These are phyloP conservation scores for Timandra comae DNA, from an alignment of 2,888 invertebrate genomes.

Conservation along the genomic window DNA sequence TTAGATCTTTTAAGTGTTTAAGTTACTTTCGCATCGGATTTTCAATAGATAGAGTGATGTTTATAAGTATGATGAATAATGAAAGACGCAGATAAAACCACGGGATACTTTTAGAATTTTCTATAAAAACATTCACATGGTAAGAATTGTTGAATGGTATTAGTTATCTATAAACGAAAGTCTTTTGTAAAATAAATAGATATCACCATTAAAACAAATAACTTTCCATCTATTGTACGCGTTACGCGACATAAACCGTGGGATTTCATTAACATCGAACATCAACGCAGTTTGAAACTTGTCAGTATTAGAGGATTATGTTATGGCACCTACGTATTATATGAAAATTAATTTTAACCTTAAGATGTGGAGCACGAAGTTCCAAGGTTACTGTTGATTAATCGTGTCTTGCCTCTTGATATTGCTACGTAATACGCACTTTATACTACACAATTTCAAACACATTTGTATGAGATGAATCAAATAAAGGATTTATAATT, in stretches of 20 bases:
- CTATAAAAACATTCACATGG: no score
- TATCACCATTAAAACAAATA: no score
- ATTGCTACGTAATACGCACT: conserved; percentile 17
- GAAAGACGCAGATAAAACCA: no score
- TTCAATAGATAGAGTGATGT: no score
- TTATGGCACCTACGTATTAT: conserved; percentile 29
- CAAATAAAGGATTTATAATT: conserved; percentile 31
- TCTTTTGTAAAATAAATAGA: no score
- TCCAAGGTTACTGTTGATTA: conserved; percentile 54
- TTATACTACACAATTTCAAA: conserved; percentile 21
- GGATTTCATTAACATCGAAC: conserved; percentile 5
- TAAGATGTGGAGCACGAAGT: conserved; percentile 43
- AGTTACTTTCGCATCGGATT: no score
- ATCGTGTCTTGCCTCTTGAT: conserved; percentile 40
- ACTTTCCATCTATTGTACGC: no score
- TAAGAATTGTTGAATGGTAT: no score
- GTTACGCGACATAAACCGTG: background rate
- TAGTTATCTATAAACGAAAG: no score
- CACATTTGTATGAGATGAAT: conserved; percentile 32
- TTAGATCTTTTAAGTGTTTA: no score
- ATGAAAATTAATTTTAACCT: conserved; percentile 40
- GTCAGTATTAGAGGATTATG: conserved; percentile 12
- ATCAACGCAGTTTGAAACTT: conserved; percentile 12
- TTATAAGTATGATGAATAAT: no score
- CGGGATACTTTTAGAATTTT: no score